Evolutionary conservation across 53 echinoderm and acorn worm genomes (phyloP), one percentile per base, ranked within the genome.

Genomic region (Actinopyga echinites): DNA sequence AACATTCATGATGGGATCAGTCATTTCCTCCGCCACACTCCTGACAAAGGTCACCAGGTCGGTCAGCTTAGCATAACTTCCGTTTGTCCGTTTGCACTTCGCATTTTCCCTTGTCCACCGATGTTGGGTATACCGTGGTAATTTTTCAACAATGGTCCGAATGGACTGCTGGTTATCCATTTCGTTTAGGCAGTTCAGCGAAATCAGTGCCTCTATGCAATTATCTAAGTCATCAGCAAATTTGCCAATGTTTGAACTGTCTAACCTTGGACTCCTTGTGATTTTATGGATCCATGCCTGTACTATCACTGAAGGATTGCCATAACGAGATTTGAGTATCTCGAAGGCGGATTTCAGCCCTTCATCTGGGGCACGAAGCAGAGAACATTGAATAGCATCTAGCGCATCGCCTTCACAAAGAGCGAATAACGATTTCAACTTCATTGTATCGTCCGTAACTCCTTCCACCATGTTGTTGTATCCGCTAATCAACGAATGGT

Each of bases 241-340:
- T 20, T 35, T 57, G 1, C 15, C 34, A 59, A 80, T 43, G 38
- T 58, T 80, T 35, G 20, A 15, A 36, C 0, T 36, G 28, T 80
- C 80, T 20, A 80, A 30, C 60, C 40, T 33, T 59, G 34, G 23
- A 34, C 64, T 43, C 24, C n/a, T 23, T 17, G 57, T 42, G 34
- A 87, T 63, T 52, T 88, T 88, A n/a, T 45, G 24, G 15, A 83
- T 75, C 88, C 75, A 83, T 28, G 83, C 75, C 62, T 88, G 83
- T 23, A 69, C 88, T 5, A 74, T 74, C 17, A 61, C 44, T 26
- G 84, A 54, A 20, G 74, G 28, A 61, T 84, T 88, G 8, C 89
- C 79, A 37, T 59, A 88, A 15, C 78, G 45, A 21, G 23, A 25
- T 26, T 4, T 29, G 8, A 75, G 12, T 8, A 30, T 54, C 45